These are phyloP conservation scores for Microcebus lehilahytsara DNA, from an alignment of 2,113 vertebrate species.

Conservation along the genomic window DNA sequence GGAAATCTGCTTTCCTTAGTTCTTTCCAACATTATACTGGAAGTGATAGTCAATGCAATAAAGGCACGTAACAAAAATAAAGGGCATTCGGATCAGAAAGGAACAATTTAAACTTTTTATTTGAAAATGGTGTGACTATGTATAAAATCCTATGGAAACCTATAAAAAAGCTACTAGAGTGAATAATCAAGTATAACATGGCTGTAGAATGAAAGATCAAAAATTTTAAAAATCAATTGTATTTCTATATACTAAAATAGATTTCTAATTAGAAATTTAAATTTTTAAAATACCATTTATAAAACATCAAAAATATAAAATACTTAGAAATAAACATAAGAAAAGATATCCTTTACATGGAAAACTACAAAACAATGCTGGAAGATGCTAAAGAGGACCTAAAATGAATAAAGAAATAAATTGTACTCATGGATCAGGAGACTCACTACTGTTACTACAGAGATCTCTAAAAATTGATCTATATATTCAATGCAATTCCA, in stretches of 20 bases:
- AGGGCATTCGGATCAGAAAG: background rate
- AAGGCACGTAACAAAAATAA: background rate
- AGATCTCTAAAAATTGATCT: background rate
- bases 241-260: background rate
- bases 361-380: background rate
- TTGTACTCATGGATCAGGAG: background rate
- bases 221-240: background rate
- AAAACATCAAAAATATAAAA: constrained; percentile 1
- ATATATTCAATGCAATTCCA: background rate
- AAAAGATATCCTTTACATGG: background rate
- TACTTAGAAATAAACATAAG: background rate
- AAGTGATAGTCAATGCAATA: background rate
- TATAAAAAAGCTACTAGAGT: background rate
- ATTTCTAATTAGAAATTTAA: background rate
- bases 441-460: background rate
- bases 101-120: background rate
- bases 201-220: background rate
- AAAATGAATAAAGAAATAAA: background rate
- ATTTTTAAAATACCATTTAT: background rate
- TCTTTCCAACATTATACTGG: background rate
- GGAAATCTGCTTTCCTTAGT: background rate
- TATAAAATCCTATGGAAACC: background rate
- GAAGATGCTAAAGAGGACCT: background rate
- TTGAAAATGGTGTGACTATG: too few relatives aligned
- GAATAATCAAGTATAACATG: background rate